Conservation (phyloP, 2,888 invertebrate species). For the Myathropa florea region DNA sequence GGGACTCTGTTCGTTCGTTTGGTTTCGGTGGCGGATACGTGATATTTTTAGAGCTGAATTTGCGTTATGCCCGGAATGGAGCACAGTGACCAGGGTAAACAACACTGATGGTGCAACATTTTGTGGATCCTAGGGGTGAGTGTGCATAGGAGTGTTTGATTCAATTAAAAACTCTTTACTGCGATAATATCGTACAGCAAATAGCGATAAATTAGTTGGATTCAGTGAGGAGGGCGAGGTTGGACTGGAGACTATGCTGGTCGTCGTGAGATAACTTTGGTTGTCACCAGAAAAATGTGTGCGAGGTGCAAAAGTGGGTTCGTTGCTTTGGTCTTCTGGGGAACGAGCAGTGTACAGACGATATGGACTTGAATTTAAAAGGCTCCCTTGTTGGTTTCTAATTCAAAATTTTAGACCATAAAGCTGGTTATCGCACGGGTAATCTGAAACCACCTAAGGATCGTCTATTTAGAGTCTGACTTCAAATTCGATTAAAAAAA, state of each 20-base stretch:
- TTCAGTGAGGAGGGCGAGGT: neutral
- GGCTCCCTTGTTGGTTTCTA: too few species aligned
- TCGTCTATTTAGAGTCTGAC: too few species aligned
- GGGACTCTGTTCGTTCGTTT: neutral
- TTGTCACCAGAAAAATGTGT: too few species aligned
- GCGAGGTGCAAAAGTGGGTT: too few species aligned
- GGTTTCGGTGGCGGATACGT: slow-evolving; percentile 32
- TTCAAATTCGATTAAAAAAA: too few species aligned
- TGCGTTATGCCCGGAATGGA: slow-evolving; percentile 5
- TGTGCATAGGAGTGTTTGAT: neutral
- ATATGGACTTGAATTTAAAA: too few species aligned
- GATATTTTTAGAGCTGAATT: slow-evolving; percentile 35
- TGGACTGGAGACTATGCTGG: neutral
- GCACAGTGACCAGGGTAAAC: neutral
- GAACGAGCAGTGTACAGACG: too few species aligned
- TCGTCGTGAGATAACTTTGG: neutral
- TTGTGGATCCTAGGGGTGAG: neutral
- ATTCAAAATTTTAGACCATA: too few species aligned
- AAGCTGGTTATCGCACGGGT: too few species aligned
- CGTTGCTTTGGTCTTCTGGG: too few species aligned
- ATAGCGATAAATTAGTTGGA: slow-evolving; percentile 18
- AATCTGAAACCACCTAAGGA: too few species aligned
- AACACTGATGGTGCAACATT: neutral
- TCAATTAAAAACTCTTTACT: slow-evolving; percentile 22
- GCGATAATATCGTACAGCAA: neutral